phyloP scores from a whole-genome alignment of 1,140 invertebrate genomes.

The Drosophila takahashii region DNA sequence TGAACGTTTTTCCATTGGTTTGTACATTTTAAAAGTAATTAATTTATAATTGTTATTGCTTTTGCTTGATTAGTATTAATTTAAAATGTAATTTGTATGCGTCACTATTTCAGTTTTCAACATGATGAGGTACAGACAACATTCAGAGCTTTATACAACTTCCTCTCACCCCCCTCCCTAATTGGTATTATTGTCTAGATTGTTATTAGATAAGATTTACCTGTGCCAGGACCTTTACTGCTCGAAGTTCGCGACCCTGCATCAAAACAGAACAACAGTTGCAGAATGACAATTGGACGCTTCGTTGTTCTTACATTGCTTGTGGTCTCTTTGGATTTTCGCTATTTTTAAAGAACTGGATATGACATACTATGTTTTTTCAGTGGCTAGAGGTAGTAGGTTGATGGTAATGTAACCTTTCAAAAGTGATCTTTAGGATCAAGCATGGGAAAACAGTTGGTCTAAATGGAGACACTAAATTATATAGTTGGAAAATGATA shows the following conservation, averaged over 20 bases:
- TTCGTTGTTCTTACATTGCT: slow-evolving; percentile 85
- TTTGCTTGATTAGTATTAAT: slow-evolving; percentile 36
- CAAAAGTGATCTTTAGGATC: background rate
- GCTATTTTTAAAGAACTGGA: background rate
- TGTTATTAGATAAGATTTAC: slow-evolving; percentile 38
- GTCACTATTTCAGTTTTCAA: slow-evolving; percentile 63
- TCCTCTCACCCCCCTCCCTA: slow-evolving; percentile 9
- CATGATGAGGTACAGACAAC: slow-evolving; percentile 74
- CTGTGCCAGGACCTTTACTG: slow-evolving; percentile 63
- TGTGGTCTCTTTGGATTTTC: slow-evolving; percentile 78
- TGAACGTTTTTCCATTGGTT: slow-evolving; percentile 49
- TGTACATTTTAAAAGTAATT: slow-evolving; percentile 68
- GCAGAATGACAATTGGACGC: slow-evolving; percentile 85
- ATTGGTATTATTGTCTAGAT: slow-evolving; percentile 45
- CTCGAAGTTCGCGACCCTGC: slow-evolving; percentile 66
- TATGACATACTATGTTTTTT: background rate
- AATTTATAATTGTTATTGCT: slow-evolving; percentile 78
- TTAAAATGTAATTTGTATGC: slow-evolving; percentile 49
- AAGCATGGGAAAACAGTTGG: background rate
- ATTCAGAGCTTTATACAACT: slow-evolving; percentile 63
- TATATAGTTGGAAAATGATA: no score
- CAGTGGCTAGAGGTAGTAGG: slow-evolving; percentile 67
- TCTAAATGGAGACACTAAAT: background rate
- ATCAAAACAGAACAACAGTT: slow-evolving; percentile 85
- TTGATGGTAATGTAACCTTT: slow-evolving; percentile 43